Evolutionary conservation across 2,113 vertebrate genomes (phyloP).

Genomic region (Chloropsis cyanopogon): DNA sequence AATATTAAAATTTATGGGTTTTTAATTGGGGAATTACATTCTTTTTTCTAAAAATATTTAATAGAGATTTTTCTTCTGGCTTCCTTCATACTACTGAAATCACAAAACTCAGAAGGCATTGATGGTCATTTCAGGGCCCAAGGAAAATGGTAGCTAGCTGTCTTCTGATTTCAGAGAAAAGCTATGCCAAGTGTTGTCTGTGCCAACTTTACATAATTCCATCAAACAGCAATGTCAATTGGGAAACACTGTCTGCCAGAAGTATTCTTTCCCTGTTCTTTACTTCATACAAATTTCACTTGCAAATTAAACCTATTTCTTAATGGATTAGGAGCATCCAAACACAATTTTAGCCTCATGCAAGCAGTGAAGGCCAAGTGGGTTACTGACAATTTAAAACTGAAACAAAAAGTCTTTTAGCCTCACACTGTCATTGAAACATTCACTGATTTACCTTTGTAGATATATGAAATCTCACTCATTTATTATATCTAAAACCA

Average conservation of each 20-base stretch:
- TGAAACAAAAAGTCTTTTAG: neutral
- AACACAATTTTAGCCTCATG: neutral
- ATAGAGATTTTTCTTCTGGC: neutral
- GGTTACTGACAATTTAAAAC: neutral
- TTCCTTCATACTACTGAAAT: neutral
- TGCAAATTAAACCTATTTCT: neutral
- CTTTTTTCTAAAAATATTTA: neutral
- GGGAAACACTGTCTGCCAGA: neutral
- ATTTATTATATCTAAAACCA: neutral
- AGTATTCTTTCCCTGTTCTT: neutral
- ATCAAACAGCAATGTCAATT: neutral
- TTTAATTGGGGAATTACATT: neutral
- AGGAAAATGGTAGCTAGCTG: neutral
- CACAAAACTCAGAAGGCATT: neutral
- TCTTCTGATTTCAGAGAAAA: neutral
- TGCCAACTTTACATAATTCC: neutral
- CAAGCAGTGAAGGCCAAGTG: neutral
- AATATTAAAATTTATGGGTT: neutral
- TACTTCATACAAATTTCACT: neutral
- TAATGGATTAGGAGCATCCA: neutral
- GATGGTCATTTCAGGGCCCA: neutral
- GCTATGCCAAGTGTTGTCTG: neutral
- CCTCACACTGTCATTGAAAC: neutral
- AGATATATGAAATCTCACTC: neutral
- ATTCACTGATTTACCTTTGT: neutral